Conservation (phyloP, 2,113 vertebrate species). For the Dunckerocampus dactyliophorus region DNA sequence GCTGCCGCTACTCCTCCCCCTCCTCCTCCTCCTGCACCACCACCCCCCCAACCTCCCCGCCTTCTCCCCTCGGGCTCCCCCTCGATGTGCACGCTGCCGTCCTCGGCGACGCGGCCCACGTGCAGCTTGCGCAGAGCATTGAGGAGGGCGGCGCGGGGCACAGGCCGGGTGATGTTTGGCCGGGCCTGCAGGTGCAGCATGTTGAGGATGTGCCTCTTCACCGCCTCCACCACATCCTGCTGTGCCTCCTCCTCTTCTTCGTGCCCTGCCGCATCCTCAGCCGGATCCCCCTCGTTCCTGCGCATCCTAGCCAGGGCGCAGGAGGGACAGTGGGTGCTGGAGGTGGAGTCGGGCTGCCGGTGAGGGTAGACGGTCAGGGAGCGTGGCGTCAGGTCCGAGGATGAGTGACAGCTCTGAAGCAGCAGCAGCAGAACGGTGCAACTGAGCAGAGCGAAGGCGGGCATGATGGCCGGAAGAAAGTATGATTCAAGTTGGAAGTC, state of each 20-base stretch:
- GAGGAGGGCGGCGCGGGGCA: constrained; percentile 92
- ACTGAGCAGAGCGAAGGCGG: constrained; percentile 75
- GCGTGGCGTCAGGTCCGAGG: background rate
- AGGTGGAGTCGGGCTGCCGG: constrained; percentile 61
- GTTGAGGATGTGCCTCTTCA: constrained; percentile 95
- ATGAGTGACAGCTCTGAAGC: constrained; percentile 61
- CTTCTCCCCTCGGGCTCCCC: constrained; percentile 71
- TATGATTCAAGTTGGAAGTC: constrained; percentile 21
- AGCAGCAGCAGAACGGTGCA: constrained; percentile 85
- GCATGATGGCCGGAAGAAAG: constrained; percentile 76
- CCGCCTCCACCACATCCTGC: constrained; percentile 94
- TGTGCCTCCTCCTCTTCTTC: constrained; percentile 58
- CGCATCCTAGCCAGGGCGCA: constrained; percentile 84
- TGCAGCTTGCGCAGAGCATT: constrained; percentile 97
- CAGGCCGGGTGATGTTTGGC: constrained; percentile 92
- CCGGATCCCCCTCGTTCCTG: constrained; percentile 18
- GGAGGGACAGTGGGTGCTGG: constrained; percentile 80
- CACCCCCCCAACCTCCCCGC: constrained; percentile 73
- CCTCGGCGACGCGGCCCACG: constrained; percentile 89
- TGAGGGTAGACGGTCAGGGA: constrained; percentile 27
- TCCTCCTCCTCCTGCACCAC: constrained; percentile 69
- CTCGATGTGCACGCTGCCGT: constrained; percentile 93
- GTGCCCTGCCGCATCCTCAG: constrained; percentile 66
- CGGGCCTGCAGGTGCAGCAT: constrained; percentile 94
- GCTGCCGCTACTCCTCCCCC: constrained; percentile 73